Percentiles rank a stretch among this genome's conserved stretches.
Conservation (phyloP, 92 coral and sea anemone genomes). For the Zoanthus solanderi region DNA sequence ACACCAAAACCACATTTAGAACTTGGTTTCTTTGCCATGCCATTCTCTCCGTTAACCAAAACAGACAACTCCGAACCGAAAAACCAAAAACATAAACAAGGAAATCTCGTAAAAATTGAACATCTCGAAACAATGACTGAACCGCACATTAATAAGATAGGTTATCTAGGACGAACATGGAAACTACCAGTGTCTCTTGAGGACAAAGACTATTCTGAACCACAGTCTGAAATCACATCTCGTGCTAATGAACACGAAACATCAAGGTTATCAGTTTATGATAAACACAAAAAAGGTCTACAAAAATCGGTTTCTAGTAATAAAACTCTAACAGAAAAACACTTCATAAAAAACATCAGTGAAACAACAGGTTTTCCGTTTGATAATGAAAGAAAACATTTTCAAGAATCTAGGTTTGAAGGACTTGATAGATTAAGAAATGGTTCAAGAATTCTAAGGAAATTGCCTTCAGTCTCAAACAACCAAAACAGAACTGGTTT, state of each 20-base stretch:
- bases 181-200: not conserved
- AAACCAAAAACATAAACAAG: not conserved
- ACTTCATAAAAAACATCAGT: not conserved
- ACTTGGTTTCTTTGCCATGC: not conserved
- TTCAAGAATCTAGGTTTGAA: not conserved
- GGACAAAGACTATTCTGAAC: not conserved
- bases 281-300: not conserved
- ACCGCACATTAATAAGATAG: not conserved
- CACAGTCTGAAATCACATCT: not conserved
- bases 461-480: not conserved
- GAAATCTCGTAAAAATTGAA: not conserved
- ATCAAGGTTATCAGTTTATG: not conserved
- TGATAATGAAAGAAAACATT: too few relatives aligned
- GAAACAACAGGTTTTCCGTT: not conserved
- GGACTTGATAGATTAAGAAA: not conserved
- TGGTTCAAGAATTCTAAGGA: not conserved
- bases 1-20: not conserved
- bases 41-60: conserved; percentile 1
- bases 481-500: not conserved
- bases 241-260: not conserved
- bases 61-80: not conserved
- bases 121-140: not conserved
- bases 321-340: not conserved
- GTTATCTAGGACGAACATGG: conserved; percentile 9
- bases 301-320: not conserved